Evolutionary conservation across 92 coral and sea anemone genomes (phyloP), one percentile per base, ranked within the genome.

Genomic region (Parazoanthus swiftii): DNA sequence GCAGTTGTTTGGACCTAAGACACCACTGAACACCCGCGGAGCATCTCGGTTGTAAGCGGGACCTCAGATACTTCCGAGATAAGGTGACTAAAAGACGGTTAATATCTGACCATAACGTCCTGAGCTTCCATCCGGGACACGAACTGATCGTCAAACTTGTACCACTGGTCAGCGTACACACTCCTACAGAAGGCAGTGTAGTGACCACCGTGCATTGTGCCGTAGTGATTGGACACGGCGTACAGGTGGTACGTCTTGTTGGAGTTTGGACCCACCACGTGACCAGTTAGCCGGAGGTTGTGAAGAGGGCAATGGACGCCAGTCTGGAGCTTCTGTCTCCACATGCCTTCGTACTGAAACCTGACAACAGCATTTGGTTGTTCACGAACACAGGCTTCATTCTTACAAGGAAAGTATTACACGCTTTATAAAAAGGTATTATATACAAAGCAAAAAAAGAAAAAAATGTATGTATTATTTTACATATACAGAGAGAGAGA

Each of bases 171-270:
- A 84, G 91, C 91, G 81, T 95, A 91, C 26, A 93, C 92, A 78
- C 83, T 96, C 82, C 88, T 88, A 90, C 95, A 94, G 85, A 95
- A 96, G 54, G 99, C 99, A 9, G 99, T 96, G 87, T 96, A 96
- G 84, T 96, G 99, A 7, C 99, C 99, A n/a, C 99, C 96, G 74
- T 95, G 98, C 99, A 96, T 96, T 7, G 99, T 95, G 35, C 99
- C 99, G 50, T 95, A 96, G 80, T 96, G 99, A 81, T 96, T 96
- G 33, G 99, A 96, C 18, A 96, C 98, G 0, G 93, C 96, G 76
- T 92, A 92, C 77, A 96, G 87, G 48, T 91, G 81, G 91, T 95
- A 96, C 6, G 88, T 9, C 50, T 75, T 66, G 78, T 77, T 38
- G 68, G 88, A 42, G 21, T 85, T 85, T 26, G 98, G 96, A n/a